phyloP scores from a whole-genome alignment of 2,797 vertebrate genomes.

The Florisuga fusca region DNA sequence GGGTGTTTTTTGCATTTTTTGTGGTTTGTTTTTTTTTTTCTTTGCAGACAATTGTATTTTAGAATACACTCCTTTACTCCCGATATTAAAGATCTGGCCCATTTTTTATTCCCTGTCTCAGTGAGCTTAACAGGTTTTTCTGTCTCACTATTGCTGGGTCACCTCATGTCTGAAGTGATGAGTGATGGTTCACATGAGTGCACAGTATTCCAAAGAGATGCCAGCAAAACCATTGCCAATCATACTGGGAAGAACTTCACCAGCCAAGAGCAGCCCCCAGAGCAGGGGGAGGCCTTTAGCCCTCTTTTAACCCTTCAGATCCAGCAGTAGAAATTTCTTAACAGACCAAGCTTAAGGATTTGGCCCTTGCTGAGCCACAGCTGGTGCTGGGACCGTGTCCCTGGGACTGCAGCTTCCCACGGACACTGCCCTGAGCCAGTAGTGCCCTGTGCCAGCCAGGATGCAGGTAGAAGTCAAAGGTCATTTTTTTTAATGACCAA shows the following conservation, averaged over 20 bases:
- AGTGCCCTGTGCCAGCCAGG: not conserved
- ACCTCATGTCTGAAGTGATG: fast-evolving
- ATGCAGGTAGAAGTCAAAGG: not conserved
- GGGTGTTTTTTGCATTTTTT: too few relatives aligned
- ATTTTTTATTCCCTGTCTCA: not conserved
- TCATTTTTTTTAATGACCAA: not conserved
- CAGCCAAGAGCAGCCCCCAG: not conserved
- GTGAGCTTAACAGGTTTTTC: not conserved
- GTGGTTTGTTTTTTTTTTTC: not conserved
- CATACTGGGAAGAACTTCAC: not conserved
- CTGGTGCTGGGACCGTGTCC: not conserved
- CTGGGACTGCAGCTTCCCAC: not conserved
- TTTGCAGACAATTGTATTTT: not conserved
- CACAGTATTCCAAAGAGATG: not conserved
- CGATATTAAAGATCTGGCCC: not conserved
- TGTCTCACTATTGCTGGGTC: not conserved
- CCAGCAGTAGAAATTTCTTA: not conserved
- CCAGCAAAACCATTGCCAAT: not conserved
- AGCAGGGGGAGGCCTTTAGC: not conserved
- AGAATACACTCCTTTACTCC: not conserved
- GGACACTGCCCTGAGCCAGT: not conserved
- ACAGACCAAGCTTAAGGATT: not conserved
- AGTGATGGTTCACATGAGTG: fast-evolving
- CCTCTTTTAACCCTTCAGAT: not conserved
- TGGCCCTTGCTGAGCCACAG: not conserved